Evolutionary conservation across 2,888 invertebrate genomes (phyloP).

Genomic region (Polydrusus tereticollis): DNA sequence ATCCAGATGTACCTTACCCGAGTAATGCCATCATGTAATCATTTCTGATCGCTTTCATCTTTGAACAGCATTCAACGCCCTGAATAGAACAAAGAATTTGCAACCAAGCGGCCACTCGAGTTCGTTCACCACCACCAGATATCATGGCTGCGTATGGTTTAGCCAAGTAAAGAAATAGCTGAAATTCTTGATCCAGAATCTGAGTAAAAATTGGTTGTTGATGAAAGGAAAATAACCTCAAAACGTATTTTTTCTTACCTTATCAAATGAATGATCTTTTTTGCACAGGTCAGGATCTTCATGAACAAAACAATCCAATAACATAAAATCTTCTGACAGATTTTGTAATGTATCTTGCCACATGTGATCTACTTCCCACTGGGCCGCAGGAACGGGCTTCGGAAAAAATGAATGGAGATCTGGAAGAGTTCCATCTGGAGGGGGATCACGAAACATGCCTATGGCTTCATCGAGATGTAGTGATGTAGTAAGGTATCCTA

Average conservation of each 20-base stretch:
- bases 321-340: constrained; percentile 63
- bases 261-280: constrained; percentile 62
- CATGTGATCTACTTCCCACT: constrained; percentile 67
- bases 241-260: constrained; percentile 48
- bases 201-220: constrained; percentile 48
- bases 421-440: constrained; percentile 63
- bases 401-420: constrained; percentile 61
- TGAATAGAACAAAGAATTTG: constrained; percentile 69
- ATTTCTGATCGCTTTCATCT: constrained; percentile 70
- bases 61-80: constrained; percentile 66
- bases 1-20: constrained; percentile 60
- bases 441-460: constrained; percentile 63
- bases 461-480: constrained; percentile 66
- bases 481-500: constrained; percentile 65
- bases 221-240: no score
- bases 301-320: constrained; percentile 62
- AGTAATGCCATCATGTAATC: constrained; percentile 71
- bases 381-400: constrained; percentile 60
- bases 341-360: constrained; percentile 66
- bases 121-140: constrained; percentile 64
- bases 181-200: constrained; percentile 68
- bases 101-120: constrained; percentile 68
- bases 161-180: constrained; percentile 67
- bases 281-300: constrained; percentile 56
- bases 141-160: constrained; percentile 68